These are phyloP conservation scores for Noctua pronuba DNA, from an alignment of 2,888 invertebrate genomes.

Conservation along the genomic window DNA sequence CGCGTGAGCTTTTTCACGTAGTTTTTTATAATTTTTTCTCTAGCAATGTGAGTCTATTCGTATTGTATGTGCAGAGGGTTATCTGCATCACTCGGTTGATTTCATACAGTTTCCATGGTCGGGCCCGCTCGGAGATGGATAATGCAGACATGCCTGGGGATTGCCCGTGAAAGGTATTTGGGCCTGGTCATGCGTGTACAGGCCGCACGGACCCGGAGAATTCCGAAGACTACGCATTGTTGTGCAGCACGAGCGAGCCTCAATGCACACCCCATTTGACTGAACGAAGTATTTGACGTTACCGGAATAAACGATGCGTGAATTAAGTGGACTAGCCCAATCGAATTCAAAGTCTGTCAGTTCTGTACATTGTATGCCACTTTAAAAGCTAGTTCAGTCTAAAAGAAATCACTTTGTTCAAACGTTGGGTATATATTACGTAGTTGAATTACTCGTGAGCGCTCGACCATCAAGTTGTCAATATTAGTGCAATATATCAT, in stretches of 20 bases:
- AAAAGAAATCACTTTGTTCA: slow-evolving; percentile 7
- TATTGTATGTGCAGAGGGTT: slow-evolving; percentile 21
- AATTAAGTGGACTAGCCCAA: background rate
- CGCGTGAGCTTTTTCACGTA: slow-evolving; percentile 20
- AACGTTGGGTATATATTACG: slow-evolving; percentile 1
- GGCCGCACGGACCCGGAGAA: slow-evolving; percentile 5
- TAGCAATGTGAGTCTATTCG: slow-evolving; percentile 6
- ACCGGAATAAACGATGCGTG: background rate
- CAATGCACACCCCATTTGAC: background rate
- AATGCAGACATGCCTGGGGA: slow-evolving; percentile 20
- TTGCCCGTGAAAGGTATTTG: slow-evolving; percentile 23
- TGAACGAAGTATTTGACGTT: slow-evolving; percentile 2
- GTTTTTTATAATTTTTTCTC: slow-evolving; percentile 22
- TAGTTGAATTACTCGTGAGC: slow-evolving; percentile 33
- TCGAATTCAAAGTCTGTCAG: background rate
- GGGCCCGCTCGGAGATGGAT: background rate
- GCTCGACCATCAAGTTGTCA: slow-evolving; percentile 50
- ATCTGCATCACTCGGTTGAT: slow-evolving; percentile 30
- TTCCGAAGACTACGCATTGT: slow-evolving; percentile 13
- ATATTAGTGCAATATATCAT: slow-evolving; percentile 60
- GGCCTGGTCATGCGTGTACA: slow-evolving; percentile 28
- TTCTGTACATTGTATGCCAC: background rate
- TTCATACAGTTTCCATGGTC: slow-evolving; percentile 6
- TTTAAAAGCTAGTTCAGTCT: background rate
- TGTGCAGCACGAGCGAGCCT: background rate